Evolutionary conservation across 2,797 vertebrate species (phyloP).

Genomic region (Coendou prehensilis): DNA sequence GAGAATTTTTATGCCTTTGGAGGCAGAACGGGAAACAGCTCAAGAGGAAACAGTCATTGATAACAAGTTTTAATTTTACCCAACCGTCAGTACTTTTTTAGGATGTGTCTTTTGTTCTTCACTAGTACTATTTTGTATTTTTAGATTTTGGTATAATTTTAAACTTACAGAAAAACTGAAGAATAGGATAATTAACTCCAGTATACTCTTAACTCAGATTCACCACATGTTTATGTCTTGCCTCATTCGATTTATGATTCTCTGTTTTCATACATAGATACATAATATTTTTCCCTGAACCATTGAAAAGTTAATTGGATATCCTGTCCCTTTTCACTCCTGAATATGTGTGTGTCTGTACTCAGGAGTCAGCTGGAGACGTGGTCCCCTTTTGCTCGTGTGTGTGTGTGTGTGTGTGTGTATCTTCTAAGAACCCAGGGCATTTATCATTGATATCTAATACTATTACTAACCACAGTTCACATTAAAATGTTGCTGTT

Average conservation of each 20-base stretch:
- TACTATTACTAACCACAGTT: background rate
- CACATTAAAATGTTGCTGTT: background rate
- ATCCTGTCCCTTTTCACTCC: background rate
- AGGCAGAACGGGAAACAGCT: background rate
- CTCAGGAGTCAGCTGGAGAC: background rate
- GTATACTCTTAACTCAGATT: background rate
- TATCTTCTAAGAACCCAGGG: background rate
- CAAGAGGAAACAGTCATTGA: background rate
- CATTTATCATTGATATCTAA: background rate
- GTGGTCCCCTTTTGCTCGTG: background rate
- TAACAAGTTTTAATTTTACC: background rate
- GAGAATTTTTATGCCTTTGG: constrained; percentile 33
- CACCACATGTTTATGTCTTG: background rate
- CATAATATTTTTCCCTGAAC: background rate
- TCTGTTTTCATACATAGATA: background rate
- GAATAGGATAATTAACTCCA: background rate
- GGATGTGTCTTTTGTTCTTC: constrained; percentile 2
- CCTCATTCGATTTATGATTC: background rate
- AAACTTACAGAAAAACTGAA: background rate
- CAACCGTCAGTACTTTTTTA: background rate
- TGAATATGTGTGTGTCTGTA: background rate
- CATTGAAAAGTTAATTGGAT: background rate
- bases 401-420: background rate
- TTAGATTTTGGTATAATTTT: background rate
- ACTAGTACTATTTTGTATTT: background rate